Conservation (phyloP, 2,888 invertebrate species). For the Luffia ferchaultella region DNA sequence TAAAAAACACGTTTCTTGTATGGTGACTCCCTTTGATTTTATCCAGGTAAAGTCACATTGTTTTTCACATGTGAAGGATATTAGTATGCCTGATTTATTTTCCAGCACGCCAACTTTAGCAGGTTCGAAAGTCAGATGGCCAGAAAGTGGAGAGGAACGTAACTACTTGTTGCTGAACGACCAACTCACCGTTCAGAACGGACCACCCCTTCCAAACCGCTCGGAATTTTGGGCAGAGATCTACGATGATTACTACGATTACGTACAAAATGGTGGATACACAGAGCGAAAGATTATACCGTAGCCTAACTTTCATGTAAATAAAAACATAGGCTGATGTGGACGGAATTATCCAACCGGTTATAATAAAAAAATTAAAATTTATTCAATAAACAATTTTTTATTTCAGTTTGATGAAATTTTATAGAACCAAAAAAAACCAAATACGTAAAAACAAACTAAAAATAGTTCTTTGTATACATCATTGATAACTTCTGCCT, state of each 20-base stretch:
- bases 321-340: neutral
- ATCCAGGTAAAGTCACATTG: too few species aligned
- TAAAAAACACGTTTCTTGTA: too few species aligned
- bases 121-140: slow-evolving; percentile 1
- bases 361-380: too few species aligned
- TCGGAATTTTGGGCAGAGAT: slow-evolving; percentile 22
- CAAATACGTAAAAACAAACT: too few species aligned
- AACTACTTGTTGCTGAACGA: slow-evolving; percentile 20
- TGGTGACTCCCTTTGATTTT: too few species aligned
- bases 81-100: too few species aligned
- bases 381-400: too few species aligned
- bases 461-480: too few species aligned
- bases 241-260: slow-evolving; percentile 18
- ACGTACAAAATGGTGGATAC: slow-evolving; percentile 14
- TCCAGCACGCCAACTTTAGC: slow-evolving; percentile 21
- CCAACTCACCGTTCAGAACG: slow-evolving; percentile 9
- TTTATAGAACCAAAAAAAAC: too few species aligned
- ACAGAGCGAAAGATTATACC: slow-evolving; percentile 8
- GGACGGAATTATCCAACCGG: neutral
- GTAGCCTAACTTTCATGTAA: slow-evolving; percentile 1
- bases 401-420: too few species aligned
- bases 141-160: slow-evolving; percentile 11
- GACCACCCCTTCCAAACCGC: slow-evolving; percentile 8
- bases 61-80: too few species aligned
- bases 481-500: too few species aligned